A percentile compares a stretch with the other conserved stretches of the same genome.
Conservation (phyloP, 2,888 invertebrate genomes). For the Alloplasta piceator region DNA sequence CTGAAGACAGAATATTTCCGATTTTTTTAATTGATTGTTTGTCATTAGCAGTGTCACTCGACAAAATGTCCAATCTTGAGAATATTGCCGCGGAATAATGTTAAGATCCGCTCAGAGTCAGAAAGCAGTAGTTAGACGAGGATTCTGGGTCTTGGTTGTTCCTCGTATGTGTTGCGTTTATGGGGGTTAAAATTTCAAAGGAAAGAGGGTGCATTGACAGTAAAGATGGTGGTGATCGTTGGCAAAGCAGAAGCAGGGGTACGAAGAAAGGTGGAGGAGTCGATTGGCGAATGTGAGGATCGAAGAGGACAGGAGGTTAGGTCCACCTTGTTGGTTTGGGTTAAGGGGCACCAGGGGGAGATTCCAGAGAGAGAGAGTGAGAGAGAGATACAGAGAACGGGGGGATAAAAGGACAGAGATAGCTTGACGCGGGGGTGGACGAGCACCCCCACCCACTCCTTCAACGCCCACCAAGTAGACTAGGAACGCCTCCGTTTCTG, state of each 20-base stretch:
- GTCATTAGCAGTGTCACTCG: no score
- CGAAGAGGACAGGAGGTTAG: constrained; percentile 75
- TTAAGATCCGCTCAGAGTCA: constrained; percentile 27
- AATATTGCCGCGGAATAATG: no score
- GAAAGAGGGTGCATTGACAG: constrained; percentile 66
- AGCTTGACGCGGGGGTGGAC: constrained; percentile 77
- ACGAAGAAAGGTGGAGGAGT: constrained; percentile 71
- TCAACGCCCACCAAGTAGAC: constrained; percentile 81
- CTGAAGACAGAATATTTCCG: no score
- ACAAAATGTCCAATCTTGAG: no score
- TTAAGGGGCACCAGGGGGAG: constrained; percentile 62
- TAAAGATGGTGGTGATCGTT: constrained; percentile 62
- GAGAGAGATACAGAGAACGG: neutral
- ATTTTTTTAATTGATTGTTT: no score
- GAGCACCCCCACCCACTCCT: constrained; percentile 79
- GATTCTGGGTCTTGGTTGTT: constrained; percentile 58
- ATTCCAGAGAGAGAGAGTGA: constrained; percentile 67
- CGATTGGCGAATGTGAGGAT: constrained; percentile 78
- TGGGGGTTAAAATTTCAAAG: neutral
- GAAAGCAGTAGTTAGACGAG: constrained; percentile 47
- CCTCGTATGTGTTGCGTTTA: constrained; percentile 42
- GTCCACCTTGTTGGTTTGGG: constrained; percentile 63
- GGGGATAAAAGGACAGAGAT: constrained; percentile 67
- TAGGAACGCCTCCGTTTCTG: constrained; percentile 82
- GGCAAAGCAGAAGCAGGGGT: constrained; percentile 43